Evolutionary conservation across 2,888 invertebrate species (phyloP), one percentile per base, ranked within the genome.

Genomic region (Drosophila kanekoi): DNA sequence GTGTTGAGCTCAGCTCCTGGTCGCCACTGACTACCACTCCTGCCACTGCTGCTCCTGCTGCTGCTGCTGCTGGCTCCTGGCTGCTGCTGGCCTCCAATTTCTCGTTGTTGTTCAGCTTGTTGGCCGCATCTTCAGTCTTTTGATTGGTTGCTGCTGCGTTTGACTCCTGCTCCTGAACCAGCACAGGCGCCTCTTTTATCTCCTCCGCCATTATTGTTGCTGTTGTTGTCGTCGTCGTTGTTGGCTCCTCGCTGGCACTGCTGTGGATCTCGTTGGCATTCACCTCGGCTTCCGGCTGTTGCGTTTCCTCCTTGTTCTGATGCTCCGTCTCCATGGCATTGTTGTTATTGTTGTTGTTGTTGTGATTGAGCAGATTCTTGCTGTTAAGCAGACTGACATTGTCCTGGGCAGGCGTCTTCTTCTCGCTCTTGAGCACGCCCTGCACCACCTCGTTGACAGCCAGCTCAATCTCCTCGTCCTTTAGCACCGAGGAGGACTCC

Each of bases 381-480:
- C 82, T 91, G 67, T 92, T 91, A 44, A 91, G 79, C 51, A 91
- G 72, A 35, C 77, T 84, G 2, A 90, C 87, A 60, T 90, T 91
- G 38, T 89, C 89, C 43, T 70, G 67, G 2, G 68, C 13, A 0
- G 57, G 45, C 1, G 62, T n/a, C 67, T 90, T 92, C 81, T 91
- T 91, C 65, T 92, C 92, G 44, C 92, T 93, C 59, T 93, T 93
- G n/a, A 91, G 90, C 13, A 93, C 93, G 64, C 92, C 92, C 84
- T 93, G 93, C n/a, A 93, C 93, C 64, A 93, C 93, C 85, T 94
- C 93, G 68, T 93, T 93, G 45, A 93, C 92, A 10, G 93, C 93
- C 83, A 93, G 91, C 74, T 93, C 93, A 53, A 94, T 93, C 89
- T 94, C 94, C 79, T 93, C 93, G 66, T 94, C 93, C 76, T 93